A percentile compares a stretch with the other conserved stretches of the same genome.
These are phyloP conservation scores for Pipistrellus nathusii DNA, from an alignment of 2,797 vertebrate genomes.

Conservation along the genomic window DNA sequence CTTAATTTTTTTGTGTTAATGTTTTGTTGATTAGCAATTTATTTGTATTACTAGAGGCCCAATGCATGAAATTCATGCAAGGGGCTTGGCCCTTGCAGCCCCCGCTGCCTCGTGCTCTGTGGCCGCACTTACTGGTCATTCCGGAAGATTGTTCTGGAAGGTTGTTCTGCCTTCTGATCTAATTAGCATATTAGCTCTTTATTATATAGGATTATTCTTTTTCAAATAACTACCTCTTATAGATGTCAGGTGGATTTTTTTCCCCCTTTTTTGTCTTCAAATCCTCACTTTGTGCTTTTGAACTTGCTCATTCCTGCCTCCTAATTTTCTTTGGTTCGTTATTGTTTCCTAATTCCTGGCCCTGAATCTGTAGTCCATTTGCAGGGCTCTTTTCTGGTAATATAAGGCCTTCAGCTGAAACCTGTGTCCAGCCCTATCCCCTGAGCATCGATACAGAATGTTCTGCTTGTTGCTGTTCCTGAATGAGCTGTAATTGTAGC, in stretches of 20 bases:
- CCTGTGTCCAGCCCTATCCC: neutral
- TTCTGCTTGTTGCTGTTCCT: constrained; percentile 10
- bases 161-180: too few relatives aligned
- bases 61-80: too few relatives aligned
- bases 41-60: neutral
- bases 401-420: neutral
- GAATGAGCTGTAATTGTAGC: constrained; percentile 28
- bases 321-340: constrained; percentile 47
- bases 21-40: neutral
- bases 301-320: neutral
- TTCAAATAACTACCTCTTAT: neutral
- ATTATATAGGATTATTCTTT: neutral
- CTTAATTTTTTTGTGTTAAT: neutral
- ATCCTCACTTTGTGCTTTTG: constrained; percentile 31
- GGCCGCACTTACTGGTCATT: too few relatives aligned
- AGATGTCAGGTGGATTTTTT: neutral
- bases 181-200: too few relatives aligned
- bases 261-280: neutral
- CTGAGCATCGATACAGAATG: neutral
- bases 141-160: too few relatives aligned
- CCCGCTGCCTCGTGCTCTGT: too few relatives aligned
- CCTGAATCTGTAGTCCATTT: constrained; percentile 36
- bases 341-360: constrained; percentile 52
- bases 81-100: too few relatives aligned
- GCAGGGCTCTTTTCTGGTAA: neutral